A percentile compares a stretch with the other conserved stretches of the same genome.
Evolutionary conservation across 2,113 vertebrate genomes (phyloP).

Genomic region (Colaptes auratus): DNA sequence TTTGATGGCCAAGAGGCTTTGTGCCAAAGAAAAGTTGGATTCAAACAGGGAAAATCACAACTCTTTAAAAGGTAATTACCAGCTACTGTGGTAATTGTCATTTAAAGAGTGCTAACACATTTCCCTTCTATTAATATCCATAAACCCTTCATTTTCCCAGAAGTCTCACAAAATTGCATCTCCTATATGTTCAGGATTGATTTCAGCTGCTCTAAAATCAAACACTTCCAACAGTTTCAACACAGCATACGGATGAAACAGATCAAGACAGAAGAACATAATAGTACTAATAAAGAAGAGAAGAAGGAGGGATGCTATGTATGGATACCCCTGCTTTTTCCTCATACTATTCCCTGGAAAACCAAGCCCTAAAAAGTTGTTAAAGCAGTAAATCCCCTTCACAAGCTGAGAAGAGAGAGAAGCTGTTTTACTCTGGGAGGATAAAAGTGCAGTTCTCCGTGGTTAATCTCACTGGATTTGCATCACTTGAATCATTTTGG

Average conservation of each 20-base stretch:
- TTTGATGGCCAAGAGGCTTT: neutral
- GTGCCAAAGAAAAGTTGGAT: neutral
- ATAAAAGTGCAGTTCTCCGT: neutral
- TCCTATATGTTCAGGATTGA: neutral
- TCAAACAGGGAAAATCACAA: slow-evolving; percentile 41
- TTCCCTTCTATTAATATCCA: slow-evolving; percentile 36
- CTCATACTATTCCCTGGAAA: neutral
- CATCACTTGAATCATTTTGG: neutral
- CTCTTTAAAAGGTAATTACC: slow-evolving; percentile 33
- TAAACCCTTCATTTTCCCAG: slow-evolving; percentile 1
- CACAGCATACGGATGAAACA: neutral
- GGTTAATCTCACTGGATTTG: neutral
- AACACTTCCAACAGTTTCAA: neutral
- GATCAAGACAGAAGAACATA: neutral
- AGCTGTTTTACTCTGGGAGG: fast-evolving
- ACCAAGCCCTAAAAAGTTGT: neutral
- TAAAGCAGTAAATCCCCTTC: neutral
- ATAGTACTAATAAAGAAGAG: neutral
- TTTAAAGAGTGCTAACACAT: neutral
- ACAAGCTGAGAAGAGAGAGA: neutral
- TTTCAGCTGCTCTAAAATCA: slow-evolving; percentile 18
- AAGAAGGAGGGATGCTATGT: neutral
- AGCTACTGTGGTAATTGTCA: neutral
- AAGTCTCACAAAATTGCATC: neutral
- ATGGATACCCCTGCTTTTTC: neutral